A percentile compares a stretch with the other conserved stretches of the same genome.
Conservation (phyloP, 2,113 vertebrate species). For the Paramormyrops kingsleyae region DNA sequence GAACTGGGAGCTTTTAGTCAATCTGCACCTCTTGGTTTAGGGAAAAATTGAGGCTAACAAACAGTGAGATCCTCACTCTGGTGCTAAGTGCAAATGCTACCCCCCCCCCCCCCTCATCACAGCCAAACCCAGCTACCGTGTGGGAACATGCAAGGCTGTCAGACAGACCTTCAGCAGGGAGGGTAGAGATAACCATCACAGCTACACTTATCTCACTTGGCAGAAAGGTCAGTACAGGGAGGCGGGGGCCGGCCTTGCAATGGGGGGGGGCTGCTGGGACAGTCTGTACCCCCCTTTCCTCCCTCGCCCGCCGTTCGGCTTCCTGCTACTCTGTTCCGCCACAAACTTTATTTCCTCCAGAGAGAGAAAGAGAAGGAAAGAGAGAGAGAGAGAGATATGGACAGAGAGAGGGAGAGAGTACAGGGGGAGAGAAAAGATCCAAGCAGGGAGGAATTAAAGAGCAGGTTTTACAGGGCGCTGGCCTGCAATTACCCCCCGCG, state of each 20-base stretch:
- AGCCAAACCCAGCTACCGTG: not conserved
- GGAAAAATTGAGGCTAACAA: not conserved
- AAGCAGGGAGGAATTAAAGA: conserved; percentile 28
- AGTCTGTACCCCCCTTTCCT: not conserved
- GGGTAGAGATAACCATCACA: not conserved
- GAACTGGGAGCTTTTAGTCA: not conserved
- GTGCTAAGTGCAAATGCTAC: not conserved
- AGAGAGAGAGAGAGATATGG: conserved; percentile 11
- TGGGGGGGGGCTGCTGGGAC: not conserved
- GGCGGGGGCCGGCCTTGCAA: not conserved
- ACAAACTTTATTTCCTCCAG: conserved; percentile 3
- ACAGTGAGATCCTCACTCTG: not conserved
- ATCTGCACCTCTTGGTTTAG: not conserved
- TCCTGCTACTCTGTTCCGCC: not conserved
- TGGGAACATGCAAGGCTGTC: not conserved
- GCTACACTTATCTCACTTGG: not conserved
- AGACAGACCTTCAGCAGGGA: not conserved
- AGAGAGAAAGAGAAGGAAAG: not conserved
- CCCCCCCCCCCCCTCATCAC: not conserved
- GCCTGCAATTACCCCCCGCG: conserved; percentile 38
- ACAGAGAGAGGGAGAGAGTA: not conserved
- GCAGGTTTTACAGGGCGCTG: conserved; percentile 20
- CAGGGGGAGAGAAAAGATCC: conserved; percentile 13
- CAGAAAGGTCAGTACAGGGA: not conserved
- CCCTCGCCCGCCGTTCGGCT: not conserved